Conservation (phyloP, 2,113 vertebrate species). For the Myotis davidii region DNA sequence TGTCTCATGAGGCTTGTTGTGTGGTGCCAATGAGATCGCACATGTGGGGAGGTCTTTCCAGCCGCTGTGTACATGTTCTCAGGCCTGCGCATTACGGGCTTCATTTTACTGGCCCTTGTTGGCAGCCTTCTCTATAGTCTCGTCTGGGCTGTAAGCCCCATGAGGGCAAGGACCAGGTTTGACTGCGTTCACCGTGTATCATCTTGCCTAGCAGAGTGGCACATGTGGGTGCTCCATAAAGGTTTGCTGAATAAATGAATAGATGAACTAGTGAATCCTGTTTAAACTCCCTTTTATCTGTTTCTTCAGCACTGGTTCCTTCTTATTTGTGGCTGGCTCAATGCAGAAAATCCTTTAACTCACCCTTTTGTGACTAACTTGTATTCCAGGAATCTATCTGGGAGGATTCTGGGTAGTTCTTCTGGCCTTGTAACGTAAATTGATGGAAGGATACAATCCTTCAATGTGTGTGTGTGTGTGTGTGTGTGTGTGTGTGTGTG, state of each 20-base stretch:
- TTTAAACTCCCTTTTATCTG: neutral
- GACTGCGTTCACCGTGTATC: neutral
- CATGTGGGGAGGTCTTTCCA: neutral
- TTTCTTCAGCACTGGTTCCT: neutral
- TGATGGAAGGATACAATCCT: too few species aligned
- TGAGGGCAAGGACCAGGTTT: neutral
- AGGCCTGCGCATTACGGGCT: neutral
- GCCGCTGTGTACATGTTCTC: neutral
- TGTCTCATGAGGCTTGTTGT: neutral
- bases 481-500: neutral
- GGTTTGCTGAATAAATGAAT: conserved; percentile 37
- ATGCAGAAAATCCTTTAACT: neutral
- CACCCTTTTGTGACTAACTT: neutral
- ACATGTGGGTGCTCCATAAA: neutral
- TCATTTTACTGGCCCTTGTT: neutral
- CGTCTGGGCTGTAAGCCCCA: conserved; percentile 12
- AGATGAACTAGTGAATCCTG: conserved; percentile 34
- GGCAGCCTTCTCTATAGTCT: neutral
- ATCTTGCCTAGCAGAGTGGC: neutral
- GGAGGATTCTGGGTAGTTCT: neutral
- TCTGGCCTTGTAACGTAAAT: neutral
- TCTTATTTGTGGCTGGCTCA: neutral
- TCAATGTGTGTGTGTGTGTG: neutral
- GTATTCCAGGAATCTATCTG: neutral
- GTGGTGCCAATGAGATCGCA: neutral